Evolutionary conservation across 2,113 vertebrate genomes (phyloP).

Genomic region (Suncus etruscus): DNA sequence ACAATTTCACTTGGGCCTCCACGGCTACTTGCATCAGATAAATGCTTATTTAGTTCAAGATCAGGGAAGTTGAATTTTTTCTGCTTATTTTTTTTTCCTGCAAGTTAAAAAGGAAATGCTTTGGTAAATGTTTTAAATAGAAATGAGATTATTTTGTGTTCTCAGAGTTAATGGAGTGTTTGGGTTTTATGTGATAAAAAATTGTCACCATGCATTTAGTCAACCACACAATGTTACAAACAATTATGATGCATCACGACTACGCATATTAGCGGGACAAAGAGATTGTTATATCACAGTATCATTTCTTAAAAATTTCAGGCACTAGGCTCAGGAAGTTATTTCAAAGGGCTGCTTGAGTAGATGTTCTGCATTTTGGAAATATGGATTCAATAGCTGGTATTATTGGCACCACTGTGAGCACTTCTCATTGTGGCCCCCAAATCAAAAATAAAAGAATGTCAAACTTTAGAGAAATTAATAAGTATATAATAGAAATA

Average conservation of each 20-base stretch:
- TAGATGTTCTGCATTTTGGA: no score
- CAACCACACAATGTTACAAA: neutral
- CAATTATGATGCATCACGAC: accelerated
- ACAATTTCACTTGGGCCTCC: neutral
- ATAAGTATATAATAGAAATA: neutral
- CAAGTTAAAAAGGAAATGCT: conserved; percentile 1
- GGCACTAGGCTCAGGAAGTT: neutral
- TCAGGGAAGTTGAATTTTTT: neutral
- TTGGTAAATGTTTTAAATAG: conserved; percentile 26
- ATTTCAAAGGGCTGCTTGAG: no score
- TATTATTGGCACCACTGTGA: no score
- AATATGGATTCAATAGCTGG: no score
- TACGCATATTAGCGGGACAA: neutral
- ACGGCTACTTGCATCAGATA: neutral
- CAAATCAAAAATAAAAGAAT: neutral
- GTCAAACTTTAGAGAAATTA: neutral
- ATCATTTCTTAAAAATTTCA: neutral
- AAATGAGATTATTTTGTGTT: neutral
- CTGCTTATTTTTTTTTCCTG: conserved; percentile 24
- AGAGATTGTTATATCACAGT: neutral
- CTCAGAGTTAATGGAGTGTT: neutral
- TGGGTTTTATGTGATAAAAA: neutral
- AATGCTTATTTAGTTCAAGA: neutral
- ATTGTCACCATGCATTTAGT: neutral
- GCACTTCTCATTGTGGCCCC: no score